These are phyloP conservation scores for Origma solitaria DNA, from an alignment of 2,113 vertebrate species.

Conservation along the genomic window DNA sequence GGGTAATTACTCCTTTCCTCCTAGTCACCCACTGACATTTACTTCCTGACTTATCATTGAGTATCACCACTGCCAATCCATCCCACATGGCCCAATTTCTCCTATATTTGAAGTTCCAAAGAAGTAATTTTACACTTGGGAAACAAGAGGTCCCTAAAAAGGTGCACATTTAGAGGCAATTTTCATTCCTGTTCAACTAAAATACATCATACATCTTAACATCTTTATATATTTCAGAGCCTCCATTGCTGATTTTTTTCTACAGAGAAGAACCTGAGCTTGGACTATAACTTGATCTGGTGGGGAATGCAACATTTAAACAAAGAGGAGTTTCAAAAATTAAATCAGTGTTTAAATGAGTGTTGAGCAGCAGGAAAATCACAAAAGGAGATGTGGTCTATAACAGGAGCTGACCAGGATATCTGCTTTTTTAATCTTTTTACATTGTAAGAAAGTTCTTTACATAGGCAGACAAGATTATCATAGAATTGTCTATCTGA, in stretches of 20 bases:
- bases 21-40: background rate
- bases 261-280: background rate
- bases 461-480: background rate
- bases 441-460: background rate
- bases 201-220: background rate
- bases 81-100: background rate
- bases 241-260: background rate
- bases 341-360: background rate
- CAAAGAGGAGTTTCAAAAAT: background rate
- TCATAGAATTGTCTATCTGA: background rate
- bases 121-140: background rate
- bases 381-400: background rate
- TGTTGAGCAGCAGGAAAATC: background rate
- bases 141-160: background rate
- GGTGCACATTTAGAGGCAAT: background rate
- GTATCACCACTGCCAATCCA: background rate
- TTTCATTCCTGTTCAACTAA: background rate
- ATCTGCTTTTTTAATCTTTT: background rate
- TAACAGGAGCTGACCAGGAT: background rate
- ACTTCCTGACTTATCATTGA: background rate
- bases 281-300: background rate
- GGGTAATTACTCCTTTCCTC: background rate
- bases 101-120: background rate
- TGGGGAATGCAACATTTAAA: background rate
- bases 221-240: background rate